Evolutionary conservation across 1,140 invertebrate genomes (phyloP), one percentile per base, ranked within the genome.

Genomic region (Zaprionus davidi): DNA sequence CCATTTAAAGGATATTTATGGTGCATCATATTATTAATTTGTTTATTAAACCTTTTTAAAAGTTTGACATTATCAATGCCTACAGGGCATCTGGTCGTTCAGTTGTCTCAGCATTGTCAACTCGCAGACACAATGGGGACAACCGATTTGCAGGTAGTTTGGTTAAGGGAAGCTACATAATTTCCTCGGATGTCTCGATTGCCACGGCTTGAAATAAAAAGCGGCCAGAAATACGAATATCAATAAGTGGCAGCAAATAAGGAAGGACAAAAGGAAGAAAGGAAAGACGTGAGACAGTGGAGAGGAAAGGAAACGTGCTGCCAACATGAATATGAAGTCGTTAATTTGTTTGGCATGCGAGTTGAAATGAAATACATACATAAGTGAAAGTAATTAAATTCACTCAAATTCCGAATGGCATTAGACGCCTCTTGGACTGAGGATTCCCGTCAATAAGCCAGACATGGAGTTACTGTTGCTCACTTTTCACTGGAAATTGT

Each of bases 351-450:
- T 41, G 66, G 26, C 58, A 62, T 53, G 41, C n/a, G 28, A 53
- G 15, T 55, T 17, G 28, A 65, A 20, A 51, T 44, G 38, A 65
- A 49, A 65, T 53, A 36, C 55, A 64, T 24, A 63, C 55, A 64
- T 24, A 63, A 13, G 51, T 44, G 31, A 57, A 69, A 22, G 9
- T 36, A 63, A 70, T 70, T 63, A 55, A 69, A 69, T 69, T 73
- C 36, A 59, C 9, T 36, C 55, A 49, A 69, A 44, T 51, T 34
- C 55, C 41, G 11, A 59, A 60, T 51, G 57, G 17, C 28, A 60
- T 38, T 36, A 11, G 49, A 70, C 15, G 26, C 59, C 9, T 26
- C 44, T 17, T 17, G 15, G n/a, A 56, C 2, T 24, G 28, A 38
- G 15, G 26, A 34, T 38, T 55, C 20, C 20, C 11, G 26, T 55